A percentile compares a stretch with the other conserved stretches of the same genome.
phyloP scores from a whole-genome alignment of 2,113 vertebrate genomes.

The Gavia stellata region DNA sequence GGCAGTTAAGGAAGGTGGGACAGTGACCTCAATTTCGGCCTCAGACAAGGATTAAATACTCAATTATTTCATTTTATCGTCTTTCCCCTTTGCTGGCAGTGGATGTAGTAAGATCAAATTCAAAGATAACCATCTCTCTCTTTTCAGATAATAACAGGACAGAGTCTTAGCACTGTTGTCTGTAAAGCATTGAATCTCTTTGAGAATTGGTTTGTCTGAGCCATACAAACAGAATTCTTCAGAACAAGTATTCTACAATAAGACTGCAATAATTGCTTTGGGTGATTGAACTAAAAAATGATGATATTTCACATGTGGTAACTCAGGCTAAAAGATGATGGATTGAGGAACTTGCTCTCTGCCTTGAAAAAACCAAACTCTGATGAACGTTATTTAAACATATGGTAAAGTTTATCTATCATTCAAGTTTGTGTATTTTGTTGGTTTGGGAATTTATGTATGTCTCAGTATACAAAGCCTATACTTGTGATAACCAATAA shows the following conservation, averaged over 20 bases:
- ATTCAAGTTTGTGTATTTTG: neutral
- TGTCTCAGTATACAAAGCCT: neutral
- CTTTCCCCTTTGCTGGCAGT: neutral
- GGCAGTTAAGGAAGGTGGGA: neutral
- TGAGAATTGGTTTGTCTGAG: neutral
- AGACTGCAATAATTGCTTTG: neutral
- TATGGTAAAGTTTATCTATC: neutral
- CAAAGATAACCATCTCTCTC: neutral
- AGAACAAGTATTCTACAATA: neutral
- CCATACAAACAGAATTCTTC: neutral
- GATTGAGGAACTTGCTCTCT: neutral
- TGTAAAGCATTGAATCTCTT: neutral
- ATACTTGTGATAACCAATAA: neutral
- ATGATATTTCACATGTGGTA: neutral
- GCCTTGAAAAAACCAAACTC: neutral
- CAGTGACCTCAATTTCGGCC: neutral
- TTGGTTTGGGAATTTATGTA: neutral
- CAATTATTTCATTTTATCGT: neutral
- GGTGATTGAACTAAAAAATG: neutral
- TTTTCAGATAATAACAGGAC: neutral
- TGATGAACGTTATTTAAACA: neutral
- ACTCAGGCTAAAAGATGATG: neutral
- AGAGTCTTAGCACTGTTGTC: neutral
- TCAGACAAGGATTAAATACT: neutral
- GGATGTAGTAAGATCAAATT: neutral